Evolutionary conservation across 2,888 invertebrate species (phyloP).

Genomic region (Harpalus rufipes): DNA sequence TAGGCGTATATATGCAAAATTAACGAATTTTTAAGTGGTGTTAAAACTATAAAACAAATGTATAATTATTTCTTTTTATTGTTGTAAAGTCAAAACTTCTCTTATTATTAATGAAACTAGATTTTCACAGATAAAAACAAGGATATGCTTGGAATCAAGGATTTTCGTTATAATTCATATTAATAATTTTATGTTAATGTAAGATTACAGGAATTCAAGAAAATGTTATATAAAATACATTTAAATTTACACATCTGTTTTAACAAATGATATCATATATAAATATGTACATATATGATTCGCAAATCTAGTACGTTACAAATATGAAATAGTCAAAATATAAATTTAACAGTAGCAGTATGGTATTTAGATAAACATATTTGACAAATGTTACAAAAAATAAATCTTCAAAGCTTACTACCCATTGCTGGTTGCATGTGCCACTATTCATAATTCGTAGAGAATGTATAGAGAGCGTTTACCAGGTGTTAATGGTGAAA

Average conservation of each 20-base stretch:
- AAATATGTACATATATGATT: background rate
- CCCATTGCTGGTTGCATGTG: no score
- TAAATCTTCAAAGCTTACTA: no score
- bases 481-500: no score
- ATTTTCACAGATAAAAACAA: conserved; percentile 29
- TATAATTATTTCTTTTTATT: conserved; percentile 11
- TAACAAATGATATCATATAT: background rate
- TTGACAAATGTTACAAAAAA: background rate
- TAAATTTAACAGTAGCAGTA: background rate
- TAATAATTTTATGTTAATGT: background rate
- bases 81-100: conserved; percentile 9
- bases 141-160: conserved; percentile 18
- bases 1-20: background rate
- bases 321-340: background rate
- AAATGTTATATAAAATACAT: background rate
- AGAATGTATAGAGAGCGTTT: no score
- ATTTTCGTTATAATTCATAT: background rate
- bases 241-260: background rate
- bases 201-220: background rate
- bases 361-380: background rate
- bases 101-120: conserved; percentile 6
- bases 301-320: background rate
- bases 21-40: conserved; percentile 11
- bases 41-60: conserved; percentile 4
- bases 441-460: no score